Conservation (phyloP, 2,888 invertebrate species). For the Allophyes oxyacanthae region DNA sequence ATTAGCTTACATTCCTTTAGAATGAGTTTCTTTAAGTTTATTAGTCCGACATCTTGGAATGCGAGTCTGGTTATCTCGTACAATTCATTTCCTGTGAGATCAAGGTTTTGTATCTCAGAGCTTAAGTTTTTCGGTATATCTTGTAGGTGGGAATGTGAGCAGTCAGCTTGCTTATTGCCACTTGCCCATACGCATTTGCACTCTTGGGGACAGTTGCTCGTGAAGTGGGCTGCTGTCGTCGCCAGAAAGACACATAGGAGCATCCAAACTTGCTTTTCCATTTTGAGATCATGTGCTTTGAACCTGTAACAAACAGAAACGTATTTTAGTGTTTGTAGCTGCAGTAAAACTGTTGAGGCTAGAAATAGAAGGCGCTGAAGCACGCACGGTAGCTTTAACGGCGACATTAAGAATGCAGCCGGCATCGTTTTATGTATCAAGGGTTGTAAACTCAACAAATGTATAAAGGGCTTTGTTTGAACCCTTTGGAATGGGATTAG, state of each 20-base stretch:
- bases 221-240: conserved; percentile 84
- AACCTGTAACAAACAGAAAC: conserved; percentile 76
- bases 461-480: conserved; percentile 53
- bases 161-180: conserved; percentile 95
- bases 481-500: conserved; percentile 55
- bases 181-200: conserved; percentile 96
- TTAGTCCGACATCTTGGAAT: conserved; percentile 91
- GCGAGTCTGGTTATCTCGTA: conserved; percentile 91
- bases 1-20: conserved; percentile 93
- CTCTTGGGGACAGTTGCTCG: conserved; percentile 90
- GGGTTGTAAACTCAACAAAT: conserved; percentile 68
- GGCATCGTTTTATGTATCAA: conserved; percentile 68
- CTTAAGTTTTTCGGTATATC: conserved; percentile 93
- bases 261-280: conserved; percentile 73
- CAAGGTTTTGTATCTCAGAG: conserved; percentile 92
- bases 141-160: conserved; percentile 91
- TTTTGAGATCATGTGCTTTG: conserved; percentile 65
- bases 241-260: conserved; percentile 68
- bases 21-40: conserved; percentile 94
- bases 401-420: conserved; percentile 69
- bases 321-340: conserved; percentile 42
- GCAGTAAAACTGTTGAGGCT: conserved; percentile 52
- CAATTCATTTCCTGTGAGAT: conserved; percentile 92
- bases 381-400: conserved; percentile 70
- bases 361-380: conserved; percentile 70